Base-by-base conservation (phyloP, 2,113 vertebrate species). In the Sula dactylatra region DNA sequence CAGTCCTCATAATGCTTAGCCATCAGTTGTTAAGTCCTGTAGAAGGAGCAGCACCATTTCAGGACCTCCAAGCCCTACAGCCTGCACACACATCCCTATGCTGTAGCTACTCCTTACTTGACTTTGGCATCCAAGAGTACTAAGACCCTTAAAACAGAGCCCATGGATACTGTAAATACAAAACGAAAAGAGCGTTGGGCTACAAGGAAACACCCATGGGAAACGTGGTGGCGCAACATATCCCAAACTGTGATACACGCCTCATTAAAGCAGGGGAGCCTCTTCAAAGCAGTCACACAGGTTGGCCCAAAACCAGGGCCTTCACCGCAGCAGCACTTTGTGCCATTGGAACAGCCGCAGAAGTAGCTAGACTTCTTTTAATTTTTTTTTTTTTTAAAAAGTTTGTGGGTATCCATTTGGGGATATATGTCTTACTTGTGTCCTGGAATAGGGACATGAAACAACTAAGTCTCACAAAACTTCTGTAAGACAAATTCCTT, bases 291-390 rank as follows among this genome's bases (percentile, higher is more conserved):
- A 70, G 90, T 82, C 90, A 65, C 93, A 82, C 66, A 77, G 70
- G 93, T 6, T 97, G 93, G 81, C 77, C 70, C 93, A 91, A 92
- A 76, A 97, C 54, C 74, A 95, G 50, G 56, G 56, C 54, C 71
- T 85, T 58, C 66, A 61, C 52, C 9, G 4, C 84, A 88, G 65
- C 17, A 82, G 81, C 61, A n/a, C 42, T 87, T 77, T 44, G 49
- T 85, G 85, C 70, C 70, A 45, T 29, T 49, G 67, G 78, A 93
- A 82, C 87, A 91, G 93, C 70, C 91, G 92, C 85, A 94, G 66
- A 91, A 93, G 52, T 42, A 94, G 70, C 50, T 66, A 73, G 26
- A 72, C 13, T 32, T 50, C 42, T 42, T 21, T 26, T 31, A 7
- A 29, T 62, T 14, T 74, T 78, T 22, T 66, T 14, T 65, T 25